Percentiles rank a stretch among this genome's conserved stretches.
These are phyloP conservation scores for Microcebus lehilahytsara DNA, from an alignment of 2,113 vertebrate genomes.

Conservation along the genomic window DNA sequence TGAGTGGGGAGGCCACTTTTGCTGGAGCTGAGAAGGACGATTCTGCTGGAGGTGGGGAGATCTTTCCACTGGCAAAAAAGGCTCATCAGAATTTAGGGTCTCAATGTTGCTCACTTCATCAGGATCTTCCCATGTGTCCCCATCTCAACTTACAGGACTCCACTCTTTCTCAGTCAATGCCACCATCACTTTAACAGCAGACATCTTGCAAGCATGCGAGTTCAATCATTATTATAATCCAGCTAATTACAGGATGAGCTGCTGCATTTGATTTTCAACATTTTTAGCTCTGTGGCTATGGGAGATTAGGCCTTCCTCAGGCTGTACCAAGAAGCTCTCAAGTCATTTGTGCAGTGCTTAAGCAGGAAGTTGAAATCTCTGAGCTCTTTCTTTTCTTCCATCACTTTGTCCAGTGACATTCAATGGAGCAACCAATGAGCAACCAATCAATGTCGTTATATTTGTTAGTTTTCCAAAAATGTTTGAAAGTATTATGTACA, in stretches of 20 bases:
- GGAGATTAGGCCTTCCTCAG: not conserved
- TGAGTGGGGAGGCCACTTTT: not conserved
- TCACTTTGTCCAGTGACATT: not conserved
- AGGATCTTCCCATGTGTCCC: not conserved
- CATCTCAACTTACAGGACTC: not conserved
- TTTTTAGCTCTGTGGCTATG: not conserved
- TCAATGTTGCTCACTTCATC: not conserved
- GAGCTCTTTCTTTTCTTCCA: not conserved
- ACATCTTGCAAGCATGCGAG: not conserved
- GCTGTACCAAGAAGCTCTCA: not conserved
- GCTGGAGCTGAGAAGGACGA: no score
- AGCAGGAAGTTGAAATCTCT: not conserved
- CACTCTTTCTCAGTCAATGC: no score
- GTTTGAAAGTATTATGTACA: not conserved
- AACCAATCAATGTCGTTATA: not conserved
- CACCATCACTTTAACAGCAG: not conserved
- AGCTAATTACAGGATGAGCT: not conserved
- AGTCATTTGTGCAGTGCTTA: not conserved
- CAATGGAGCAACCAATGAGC: no score
- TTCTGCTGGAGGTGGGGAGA: not conserved
- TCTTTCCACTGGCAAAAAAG: no score
- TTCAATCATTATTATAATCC: no score
- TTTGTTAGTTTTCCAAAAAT: not conserved
- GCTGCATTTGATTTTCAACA: not conserved
- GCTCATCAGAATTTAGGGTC: not conserved